These are phyloP conservation scores for Melitaea cinxia DNA, from an alignment of 1,140 invertebrate genomes.

Conservation along the genomic window DNA sequence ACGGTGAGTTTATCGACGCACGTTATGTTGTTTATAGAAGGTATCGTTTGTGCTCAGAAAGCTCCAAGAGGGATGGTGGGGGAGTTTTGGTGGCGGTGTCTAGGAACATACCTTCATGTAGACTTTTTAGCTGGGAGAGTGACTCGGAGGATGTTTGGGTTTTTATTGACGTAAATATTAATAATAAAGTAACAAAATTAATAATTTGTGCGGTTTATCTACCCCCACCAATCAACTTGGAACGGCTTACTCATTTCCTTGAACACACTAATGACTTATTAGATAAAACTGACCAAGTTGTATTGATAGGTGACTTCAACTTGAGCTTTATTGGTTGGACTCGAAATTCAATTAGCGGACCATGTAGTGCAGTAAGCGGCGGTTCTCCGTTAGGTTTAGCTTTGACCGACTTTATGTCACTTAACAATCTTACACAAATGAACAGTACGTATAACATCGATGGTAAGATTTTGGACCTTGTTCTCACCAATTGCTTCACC, in stretches of 20 bases:
- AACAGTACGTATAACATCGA: slow-evolving; percentile 12
- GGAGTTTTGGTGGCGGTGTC: slow-evolving; percentile 21
- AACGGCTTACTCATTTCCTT: slow-evolving; percentile 13
- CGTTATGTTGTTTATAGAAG: slow-evolving; percentile 25
- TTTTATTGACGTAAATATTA: slow-evolving; percentile 12
- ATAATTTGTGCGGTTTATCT: slow-evolving; percentile 29
- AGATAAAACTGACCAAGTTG: slow-evolving; percentile 24
- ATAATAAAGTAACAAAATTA: slow-evolving; percentile 21
- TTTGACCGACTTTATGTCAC: neutral
- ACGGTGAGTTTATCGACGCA: slow-evolving; percentile 16
- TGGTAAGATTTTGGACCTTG: slow-evolving; percentile 6
- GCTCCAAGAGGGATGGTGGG: slow-evolving; percentile 18
- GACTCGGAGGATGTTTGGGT: slow-evolving; percentile 31
- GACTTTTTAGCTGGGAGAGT: slow-evolving; percentile 21
- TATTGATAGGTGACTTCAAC: slow-evolving; percentile 30
- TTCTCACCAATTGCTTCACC: neutral
- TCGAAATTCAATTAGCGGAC: neutral
- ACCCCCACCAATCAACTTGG: slow-evolving; percentile 24
- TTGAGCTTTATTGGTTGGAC: slow-evolving; percentile 24
- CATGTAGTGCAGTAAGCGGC: neutral
- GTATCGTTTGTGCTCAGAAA: slow-evolving; percentile 13
- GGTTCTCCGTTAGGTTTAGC: neutral
- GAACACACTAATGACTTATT: slow-evolving; percentile 14
- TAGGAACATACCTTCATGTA: neutral
- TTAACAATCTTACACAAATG: slow-evolving; percentile 5